phyloP scores from a whole-genome alignment of 2,888 invertebrate genomes.

The Sthenelais limicola region DNA sequence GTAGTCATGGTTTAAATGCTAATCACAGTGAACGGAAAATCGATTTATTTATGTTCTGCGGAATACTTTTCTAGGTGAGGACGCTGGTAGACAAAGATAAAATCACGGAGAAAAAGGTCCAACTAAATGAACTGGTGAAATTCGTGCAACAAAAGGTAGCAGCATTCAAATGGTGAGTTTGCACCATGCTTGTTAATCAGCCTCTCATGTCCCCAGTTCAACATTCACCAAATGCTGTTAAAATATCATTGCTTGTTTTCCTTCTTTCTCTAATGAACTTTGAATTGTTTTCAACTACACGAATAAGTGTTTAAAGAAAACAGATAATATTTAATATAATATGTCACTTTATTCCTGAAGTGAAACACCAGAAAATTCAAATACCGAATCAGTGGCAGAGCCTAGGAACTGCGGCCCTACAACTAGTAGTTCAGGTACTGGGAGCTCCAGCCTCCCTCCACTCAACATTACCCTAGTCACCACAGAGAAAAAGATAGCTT shows the following conservation, averaged over 20 bases:
- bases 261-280: too few relatives aligned
- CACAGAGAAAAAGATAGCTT: slow-evolving; percentile 78
- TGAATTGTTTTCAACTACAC: background rate
- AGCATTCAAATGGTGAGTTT: slow-evolving; percentile 60
- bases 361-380: slow-evolving; percentile 8
- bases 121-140: slow-evolving; percentile 79
- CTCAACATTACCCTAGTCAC: slow-evolving; percentile 79
- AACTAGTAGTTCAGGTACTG: background rate
- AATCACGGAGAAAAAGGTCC: slow-evolving; percentile 79
- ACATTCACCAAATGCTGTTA: too few relatives aligned
- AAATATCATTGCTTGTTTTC: too few relatives aligned
- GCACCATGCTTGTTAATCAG: background rate
- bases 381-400: background rate
- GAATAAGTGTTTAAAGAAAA: background rate
- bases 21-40: too few relatives aligned
- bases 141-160: slow-evolving; percentile 80
- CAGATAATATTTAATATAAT: background rate
- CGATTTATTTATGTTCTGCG: too few relatives aligned
- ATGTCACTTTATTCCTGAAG: background rate
- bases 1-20: too few relatives aligned
- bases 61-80: slow-evolving; percentile 55
- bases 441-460: slow-evolving; percentile 50
- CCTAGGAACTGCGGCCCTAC: background rate
- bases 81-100: slow-evolving; percentile 79
- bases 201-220: background rate